These are phyloP conservation scores for Crocuta crocuta DNA, from an alignment of 2,113 vertebrate genomes.

Conservation along the genomic window DNA sequence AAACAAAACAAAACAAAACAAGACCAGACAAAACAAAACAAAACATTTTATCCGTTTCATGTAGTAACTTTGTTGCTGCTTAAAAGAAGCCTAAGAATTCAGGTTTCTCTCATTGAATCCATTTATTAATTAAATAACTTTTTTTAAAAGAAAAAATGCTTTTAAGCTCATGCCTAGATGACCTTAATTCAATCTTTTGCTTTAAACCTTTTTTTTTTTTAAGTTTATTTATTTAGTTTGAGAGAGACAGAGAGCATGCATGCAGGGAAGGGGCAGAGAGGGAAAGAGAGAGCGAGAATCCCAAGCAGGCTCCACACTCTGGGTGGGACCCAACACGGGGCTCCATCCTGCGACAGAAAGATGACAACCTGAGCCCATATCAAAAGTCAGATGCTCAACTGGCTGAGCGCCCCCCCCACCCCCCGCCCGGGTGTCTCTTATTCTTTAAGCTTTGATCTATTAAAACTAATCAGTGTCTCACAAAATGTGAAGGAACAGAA, in stretches of 20 bases:
- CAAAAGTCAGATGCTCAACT: too few relatives aligned
- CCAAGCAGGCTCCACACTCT: too few relatives aligned
- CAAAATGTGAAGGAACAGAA: not conserved
- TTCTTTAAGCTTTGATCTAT: slow-evolving; percentile 18
- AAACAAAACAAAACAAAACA: not conserved
- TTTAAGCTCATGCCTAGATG: slow-evolving; percentile 26
- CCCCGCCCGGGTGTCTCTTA: too few relatives aligned
- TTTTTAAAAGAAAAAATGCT: slow-evolving; percentile 18
- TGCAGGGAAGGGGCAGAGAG: too few relatives aligned
- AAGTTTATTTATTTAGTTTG: too few relatives aligned
- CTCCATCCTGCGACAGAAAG: too few relatives aligned
- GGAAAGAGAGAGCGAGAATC: too few relatives aligned
- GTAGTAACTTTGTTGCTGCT: not conserved
- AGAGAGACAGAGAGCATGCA: too few relatives aligned
- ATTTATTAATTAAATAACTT: slow-evolving; percentile 21
- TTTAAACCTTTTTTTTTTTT: not conserved
- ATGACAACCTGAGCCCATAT: too few relatives aligned
- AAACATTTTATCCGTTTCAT: not conserved
- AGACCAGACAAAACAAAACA: too few relatives aligned
- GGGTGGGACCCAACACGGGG: too few relatives aligned
- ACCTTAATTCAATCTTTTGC: not conserved
- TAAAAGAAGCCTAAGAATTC: slow-evolving; percentile 13
- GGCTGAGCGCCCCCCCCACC: too few relatives aligned
- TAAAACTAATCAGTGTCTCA: not conserved
- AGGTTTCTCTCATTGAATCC: not conserved